Conservation (phyloP, 2,888 invertebrate genomes). For the Molorchus minor region DNA sequence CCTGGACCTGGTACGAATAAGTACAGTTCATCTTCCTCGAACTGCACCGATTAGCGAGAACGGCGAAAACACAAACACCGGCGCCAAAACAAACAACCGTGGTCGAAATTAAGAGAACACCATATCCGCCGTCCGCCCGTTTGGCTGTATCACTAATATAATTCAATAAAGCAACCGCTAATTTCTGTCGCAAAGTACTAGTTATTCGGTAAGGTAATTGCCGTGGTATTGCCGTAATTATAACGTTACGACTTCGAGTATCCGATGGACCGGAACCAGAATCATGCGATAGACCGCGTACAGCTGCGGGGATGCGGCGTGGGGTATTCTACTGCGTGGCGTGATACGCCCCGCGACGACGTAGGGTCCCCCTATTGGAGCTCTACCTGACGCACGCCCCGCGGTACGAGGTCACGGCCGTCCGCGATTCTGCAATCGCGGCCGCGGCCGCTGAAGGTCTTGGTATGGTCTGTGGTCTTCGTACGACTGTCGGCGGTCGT, state of each 20-base stretch:
- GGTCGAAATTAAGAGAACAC: constrained; percentile 18
- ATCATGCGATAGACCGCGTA: constrained; percentile 33
- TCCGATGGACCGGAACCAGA: constrained; percentile 52
- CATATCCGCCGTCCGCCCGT: constrained; percentile 28
- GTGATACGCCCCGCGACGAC: constrained; percentile 47
- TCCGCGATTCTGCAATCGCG: constrained; percentile 37
- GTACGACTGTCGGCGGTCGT: neutral
- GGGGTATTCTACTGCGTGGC: constrained; percentile 46
- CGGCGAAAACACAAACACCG: constrained; percentile 13
- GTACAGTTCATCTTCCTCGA: constrained; percentile 63
- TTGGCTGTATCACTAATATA: constrained; percentile 51
- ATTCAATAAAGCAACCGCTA: constrained; percentile 53
- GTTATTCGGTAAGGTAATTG: constrained; percentile 55
- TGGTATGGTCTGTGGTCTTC: neutral
- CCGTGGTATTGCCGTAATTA: constrained; percentile 51
- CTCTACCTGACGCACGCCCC: constrained; percentile 49
- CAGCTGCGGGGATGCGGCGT: constrained; percentile 25
- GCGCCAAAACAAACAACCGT: constrained; percentile 12
- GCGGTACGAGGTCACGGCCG: constrained; percentile 31
- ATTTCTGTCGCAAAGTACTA: constrained; percentile 54
- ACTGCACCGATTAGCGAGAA: constrained; percentile 15
- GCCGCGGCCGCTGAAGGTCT: constrained; percentile 32
- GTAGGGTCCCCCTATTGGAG: constrained; percentile 50
- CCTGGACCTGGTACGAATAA: constrained; percentile 59
- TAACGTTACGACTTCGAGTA: constrained; percentile 33